Evolutionary conservation across 2,113 vertebrate species (phyloP).

Genomic region (Cynoglossus semilaevis): DNA sequence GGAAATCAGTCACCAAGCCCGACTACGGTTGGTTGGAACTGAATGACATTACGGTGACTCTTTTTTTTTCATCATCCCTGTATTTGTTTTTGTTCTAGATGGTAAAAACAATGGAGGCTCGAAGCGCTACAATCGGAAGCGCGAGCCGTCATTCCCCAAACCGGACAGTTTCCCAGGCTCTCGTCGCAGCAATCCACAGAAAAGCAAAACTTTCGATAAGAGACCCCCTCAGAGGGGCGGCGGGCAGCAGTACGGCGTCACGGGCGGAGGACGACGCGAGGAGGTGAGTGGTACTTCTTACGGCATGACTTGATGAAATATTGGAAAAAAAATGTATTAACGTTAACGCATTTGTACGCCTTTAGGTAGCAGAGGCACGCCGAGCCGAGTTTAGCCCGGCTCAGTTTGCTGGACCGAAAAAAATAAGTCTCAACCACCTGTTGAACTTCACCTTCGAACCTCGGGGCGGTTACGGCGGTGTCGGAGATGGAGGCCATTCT

Average conservation of each 20-base stretch:
- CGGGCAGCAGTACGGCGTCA: constrained; percentile 83
- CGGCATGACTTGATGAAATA: background rate
- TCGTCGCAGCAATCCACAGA: constrained; percentile 96
- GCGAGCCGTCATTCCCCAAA: constrained; percentile 90
- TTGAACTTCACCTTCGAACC: constrained; percentile 99
- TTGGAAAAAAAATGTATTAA: no score
- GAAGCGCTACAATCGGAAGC: constrained; percentile 91
- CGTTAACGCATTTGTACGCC: no score
- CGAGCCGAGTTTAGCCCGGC: constrained; percentile 99
- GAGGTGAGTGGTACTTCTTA: constrained; percentile 80
- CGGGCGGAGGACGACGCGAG: constrained; percentile 96
- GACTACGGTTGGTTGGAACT: no score
- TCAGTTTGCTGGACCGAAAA: constrained; percentile 96
- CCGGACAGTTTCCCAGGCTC: constrained; percentile 86
- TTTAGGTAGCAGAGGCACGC: constrained; percentile 93
- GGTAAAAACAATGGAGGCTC: constrained; percentile 89
- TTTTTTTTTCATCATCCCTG: no score
- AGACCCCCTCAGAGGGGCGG: constrained; percentile 93
- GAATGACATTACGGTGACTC: no score
- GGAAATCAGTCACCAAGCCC: no score
- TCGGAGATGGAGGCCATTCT: constrained; percentile 83
- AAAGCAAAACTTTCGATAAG: constrained; percentile 99
- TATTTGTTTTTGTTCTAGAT: constrained; percentile 81
- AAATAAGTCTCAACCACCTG: constrained; percentile 97
- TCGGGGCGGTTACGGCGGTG: constrained; percentile 84